Evolutionary conservation across 2,888 invertebrate genomes (phyloP).

Genomic region (Pachliopta kotzebuea): DNA sequence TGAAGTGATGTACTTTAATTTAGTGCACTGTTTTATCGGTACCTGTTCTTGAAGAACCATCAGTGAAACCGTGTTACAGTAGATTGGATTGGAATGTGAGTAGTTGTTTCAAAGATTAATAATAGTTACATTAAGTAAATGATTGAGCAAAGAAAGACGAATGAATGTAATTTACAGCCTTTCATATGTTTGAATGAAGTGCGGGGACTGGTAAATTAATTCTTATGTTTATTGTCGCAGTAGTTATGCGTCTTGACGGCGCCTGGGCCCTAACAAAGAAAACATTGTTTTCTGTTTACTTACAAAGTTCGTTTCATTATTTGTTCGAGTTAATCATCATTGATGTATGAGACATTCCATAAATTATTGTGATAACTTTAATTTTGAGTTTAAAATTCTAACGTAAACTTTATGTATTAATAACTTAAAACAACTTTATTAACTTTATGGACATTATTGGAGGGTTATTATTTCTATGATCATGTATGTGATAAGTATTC

Average conservation of each 20-base stretch:
- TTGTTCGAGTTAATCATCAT: conserved; percentile 20
- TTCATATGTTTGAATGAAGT: conserved; percentile 12
- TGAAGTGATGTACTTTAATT: no score
- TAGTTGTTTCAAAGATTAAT: conserved; percentile 1
- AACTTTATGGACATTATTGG: no score
- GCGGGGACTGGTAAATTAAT: conserved; percentile 32
- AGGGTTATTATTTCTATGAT: no score
- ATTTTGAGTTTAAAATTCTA: conserved; percentile 1
- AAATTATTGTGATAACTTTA: conserved; percentile 15
- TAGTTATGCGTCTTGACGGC: conserved; percentile 43
- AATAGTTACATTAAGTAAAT: conserved; percentile 1
- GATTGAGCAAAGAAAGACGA: conserved; percentile 13
- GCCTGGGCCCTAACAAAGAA: conserved; percentile 43
- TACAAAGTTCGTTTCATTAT: conserved; percentile 41
- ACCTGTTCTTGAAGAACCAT: not conserved
- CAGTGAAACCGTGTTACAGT: not conserved
- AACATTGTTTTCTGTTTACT: conserved; percentile 41
- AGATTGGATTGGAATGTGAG: not conserved
- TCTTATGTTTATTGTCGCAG: conserved; percentile 37
- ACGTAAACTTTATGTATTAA: not conserved
- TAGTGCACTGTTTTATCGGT: not conserved
- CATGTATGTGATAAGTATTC: no score
- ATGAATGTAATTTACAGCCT: conserved; percentile 15
- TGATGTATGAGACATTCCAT: conserved; percentile 17
- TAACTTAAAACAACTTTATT: not conserved